These are phyloP conservation scores for Cyrtonyx montezumae DNA, from an alignment of 2,113 vertebrate species.

Conservation along the genomic window DNA sequence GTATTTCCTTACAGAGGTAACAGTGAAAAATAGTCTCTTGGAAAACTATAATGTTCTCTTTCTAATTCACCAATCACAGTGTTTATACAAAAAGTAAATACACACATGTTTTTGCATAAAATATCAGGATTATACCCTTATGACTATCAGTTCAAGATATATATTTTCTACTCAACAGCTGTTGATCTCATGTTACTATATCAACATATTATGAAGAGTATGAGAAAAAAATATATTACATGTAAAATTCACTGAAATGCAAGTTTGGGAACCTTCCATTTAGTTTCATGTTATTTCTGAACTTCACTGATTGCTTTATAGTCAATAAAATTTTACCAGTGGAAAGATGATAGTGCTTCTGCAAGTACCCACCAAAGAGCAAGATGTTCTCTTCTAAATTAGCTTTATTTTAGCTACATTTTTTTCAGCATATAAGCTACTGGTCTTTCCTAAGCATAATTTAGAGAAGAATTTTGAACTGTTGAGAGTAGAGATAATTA, in stretches of 20 bases:
- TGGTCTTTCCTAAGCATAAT: not conserved
- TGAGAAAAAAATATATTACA: not conserved
- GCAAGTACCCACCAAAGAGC: not conserved
- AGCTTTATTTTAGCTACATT: not conserved
- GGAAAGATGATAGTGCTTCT: not conserved
- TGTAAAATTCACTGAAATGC: not conserved
- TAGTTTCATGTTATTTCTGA: not conserved
- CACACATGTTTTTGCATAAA: fast-evolving
- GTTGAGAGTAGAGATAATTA: not conserved
- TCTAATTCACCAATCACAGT: not conserved
- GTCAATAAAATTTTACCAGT: not conserved
- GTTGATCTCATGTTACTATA: not conserved
- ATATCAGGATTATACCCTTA: not conserved
- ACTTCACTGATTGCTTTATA: not conserved
- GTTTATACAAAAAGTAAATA: not conserved
- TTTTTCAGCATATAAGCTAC: not conserved
- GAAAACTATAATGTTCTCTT: not conserved
- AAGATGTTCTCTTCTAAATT: not conserved
- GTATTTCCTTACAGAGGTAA: not conserved
- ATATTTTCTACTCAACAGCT: not conserved
- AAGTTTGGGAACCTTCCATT: not conserved
- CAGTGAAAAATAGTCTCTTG: not conserved
- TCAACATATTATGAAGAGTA: not conserved
- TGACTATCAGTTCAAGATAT: not conserved
- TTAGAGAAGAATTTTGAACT: not conserved